Percentiles rank a stretch among this genome's conserved stretches.
Conservation (phyloP, 92 coral and sea anemone genomes). For the Phenganax marumi region DNA sequence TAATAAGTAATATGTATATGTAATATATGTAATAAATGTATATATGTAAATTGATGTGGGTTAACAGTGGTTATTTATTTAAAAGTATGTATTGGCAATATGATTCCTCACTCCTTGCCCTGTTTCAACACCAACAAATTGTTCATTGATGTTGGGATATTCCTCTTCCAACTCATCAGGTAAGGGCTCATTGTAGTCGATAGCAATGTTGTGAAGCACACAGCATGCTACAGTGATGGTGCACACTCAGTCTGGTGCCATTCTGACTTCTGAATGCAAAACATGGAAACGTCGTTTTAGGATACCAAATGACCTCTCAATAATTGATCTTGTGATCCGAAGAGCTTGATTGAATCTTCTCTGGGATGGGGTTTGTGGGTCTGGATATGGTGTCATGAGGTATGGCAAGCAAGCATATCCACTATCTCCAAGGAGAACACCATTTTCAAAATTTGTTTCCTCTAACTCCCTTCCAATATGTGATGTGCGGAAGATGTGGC, state of each 20-base stretch:
- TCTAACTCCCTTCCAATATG: no score
- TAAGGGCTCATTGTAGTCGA: slow-evolving; percentile 53
- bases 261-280: slow-evolving; percentile 59
- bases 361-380: slow-evolving; percentile 50
- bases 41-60: no score
- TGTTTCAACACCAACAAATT: not conserved
- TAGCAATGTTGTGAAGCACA: slow-evolving; percentile 65
- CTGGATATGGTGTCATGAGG: slow-evolving; percentile 55
- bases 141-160: slow-evolving; percentile 22
- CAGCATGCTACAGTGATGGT: slow-evolving; percentile 60
- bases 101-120: no score
- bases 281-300: slow-evolving; percentile 64
- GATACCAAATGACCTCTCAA: slow-evolving; percentile 57
- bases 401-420: slow-evolving; percentile 64
- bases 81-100: no score
- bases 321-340: slow-evolving; percentile 50
- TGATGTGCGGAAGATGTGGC: no score
- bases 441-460: no score
- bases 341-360: slow-evolving; percentile 50
- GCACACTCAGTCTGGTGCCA: slow-evolving; percentile 63
- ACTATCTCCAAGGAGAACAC: slow-evolving; percentile 55
- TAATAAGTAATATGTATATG: no score
- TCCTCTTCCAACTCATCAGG: slow-evolving; percentile 20
- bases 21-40: no score
- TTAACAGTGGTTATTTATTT: no score